Evolutionary conservation across 2,888 invertebrate genomes (phyloP).

Genomic region (Platerodrilus igneus): DNA sequence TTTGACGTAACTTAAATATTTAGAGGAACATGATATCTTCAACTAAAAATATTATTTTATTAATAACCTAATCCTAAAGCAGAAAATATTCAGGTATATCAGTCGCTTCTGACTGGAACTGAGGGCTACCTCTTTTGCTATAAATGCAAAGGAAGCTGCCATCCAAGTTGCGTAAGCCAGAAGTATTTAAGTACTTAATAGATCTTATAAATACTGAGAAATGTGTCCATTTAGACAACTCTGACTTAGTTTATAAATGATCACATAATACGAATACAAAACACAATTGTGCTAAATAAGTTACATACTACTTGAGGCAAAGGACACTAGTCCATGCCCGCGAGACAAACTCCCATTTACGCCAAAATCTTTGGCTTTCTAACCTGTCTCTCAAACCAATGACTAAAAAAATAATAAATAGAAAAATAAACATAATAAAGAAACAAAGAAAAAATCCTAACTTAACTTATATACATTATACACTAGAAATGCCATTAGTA

Average conservation of each 20-base stretch:
- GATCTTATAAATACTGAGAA: constrained; percentile 25
- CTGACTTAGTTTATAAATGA: constrained; percentile 35
- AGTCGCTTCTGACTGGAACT: constrained; percentile 21
- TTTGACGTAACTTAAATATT: constrained; percentile 49
- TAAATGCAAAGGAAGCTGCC: constrained; percentile 11
- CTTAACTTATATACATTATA: constrained; percentile 40
- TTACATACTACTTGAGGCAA: constrained; percentile 39
- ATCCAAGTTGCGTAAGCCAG: constrained; percentile 15
- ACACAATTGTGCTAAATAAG: constrained; percentile 37
- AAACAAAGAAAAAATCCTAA: constrained; percentile 24
- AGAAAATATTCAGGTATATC: constrained; percentile 33
- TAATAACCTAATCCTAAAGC: constrained; percentile 37
- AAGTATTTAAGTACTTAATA: constrained; percentile 25
- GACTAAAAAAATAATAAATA: constrained; percentile 28
- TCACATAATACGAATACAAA: constrained; percentile 33
- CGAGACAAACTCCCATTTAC: constrained; percentile 23
- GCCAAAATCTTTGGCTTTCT: constrained; percentile 47
- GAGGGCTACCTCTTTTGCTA: constrained; percentile 8
- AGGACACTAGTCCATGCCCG: constrained; percentile 31
- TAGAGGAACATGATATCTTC: constrained; percentile 49
- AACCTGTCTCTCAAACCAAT: constrained; percentile 35
- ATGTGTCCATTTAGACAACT: constrained; percentile 25
- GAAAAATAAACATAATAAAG: constrained; percentile 26
- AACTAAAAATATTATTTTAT: constrained; percentile 41
- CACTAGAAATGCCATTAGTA: constrained; percentile 36